Evolutionary conservation across 2,797 vertebrate species (phyloP), one percentile per base, ranked within the genome.

Genomic region (Salmo trutta): DNA sequence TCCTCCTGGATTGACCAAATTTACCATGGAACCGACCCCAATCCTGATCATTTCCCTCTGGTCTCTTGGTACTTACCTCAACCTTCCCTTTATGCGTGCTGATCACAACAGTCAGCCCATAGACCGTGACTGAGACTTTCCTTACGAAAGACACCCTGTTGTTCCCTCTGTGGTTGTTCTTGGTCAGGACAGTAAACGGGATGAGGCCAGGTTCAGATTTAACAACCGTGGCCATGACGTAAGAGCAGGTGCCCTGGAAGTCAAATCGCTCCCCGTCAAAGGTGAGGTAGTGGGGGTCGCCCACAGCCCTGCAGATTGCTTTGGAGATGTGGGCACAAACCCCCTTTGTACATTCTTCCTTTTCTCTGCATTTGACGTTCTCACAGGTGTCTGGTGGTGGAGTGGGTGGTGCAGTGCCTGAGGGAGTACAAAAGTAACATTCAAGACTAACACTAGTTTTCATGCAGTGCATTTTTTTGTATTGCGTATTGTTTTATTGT

Each of bases 81-180:
- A 47, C 41, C 41, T 47, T 47, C 41, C 41, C 41, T 47, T 10
- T 47, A 47, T 47, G 41, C 0, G 41, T 47, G 41, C 41, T 47
- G 1, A 47, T 47, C 41, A 47, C 41, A 10, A 47, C 41, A 47
- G 41, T 47, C 41, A 47, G 41, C 41, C 41, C 41, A 47, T 47
- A 47, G 41, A 47, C 41, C 0, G 2, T 12, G 41, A 47, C 10
- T 47, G 41, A 47, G 41, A 47, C 41, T 47, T 12, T 47, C 41
- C 41, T 47, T 12, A 47, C 41, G 7, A 74, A 79, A 0, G 89
- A 74, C 8, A 84, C 68, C 0, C 83, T n/a, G 1, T 41, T 83
- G 47, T 70, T 92, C 3, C 94, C 89, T 0, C 92, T 88, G 69
- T 87, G 87, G 78, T 94, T 62, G 0, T 95, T 95, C 89, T 92